Conservation (phyloP, 1,140 invertebrate genomes). For the Penaeus japonicus region DNA sequence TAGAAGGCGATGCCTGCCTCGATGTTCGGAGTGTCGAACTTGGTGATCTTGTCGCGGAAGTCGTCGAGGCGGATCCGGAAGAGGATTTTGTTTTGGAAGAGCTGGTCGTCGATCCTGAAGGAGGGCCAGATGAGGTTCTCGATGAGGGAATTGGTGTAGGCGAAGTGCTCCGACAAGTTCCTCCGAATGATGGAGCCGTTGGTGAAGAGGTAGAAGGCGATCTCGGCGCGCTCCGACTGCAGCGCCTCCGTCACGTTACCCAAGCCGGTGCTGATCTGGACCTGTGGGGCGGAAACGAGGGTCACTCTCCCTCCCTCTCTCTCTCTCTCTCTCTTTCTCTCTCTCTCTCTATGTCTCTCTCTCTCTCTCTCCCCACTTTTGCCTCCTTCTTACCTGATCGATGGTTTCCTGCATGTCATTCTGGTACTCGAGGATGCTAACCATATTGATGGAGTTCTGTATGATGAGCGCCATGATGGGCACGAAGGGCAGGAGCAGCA, state of each 20-base stretch:
- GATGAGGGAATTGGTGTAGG: conserved; percentile 52
- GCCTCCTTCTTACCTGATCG: conserved; percentile 10
- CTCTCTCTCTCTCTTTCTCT: neutral
- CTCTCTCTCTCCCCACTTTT: neutral
- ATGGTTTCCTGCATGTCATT: conserved; percentile 28
- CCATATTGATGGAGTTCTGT: conserved; percentile 51
- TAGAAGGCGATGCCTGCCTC: conserved; percentile 56
- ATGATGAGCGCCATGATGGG: conserved; percentile 54
- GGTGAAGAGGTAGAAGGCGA: conserved; percentile 60
- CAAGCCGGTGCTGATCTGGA: conserved; percentile 48
- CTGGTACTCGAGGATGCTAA: conserved; percentile 46
- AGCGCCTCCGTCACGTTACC: conserved; percentile 59
- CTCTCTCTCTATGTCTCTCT: neutral
- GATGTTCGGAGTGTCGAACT: conserved; percentile 38
- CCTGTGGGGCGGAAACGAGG: conserved; percentile 1
- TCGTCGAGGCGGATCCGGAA: conserved; percentile 58
- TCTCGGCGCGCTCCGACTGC: conserved; percentile 62
- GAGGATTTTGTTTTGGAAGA: conserved; percentile 57
- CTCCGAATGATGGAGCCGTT: conserved; percentile 48
- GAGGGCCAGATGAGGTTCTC: conserved; percentile 42
- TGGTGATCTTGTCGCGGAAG: conserved; percentile 51
- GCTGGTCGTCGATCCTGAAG: conserved; percentile 42
- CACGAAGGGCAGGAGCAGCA: conserved; percentile 46
- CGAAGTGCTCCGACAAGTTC: conserved; percentile 51
- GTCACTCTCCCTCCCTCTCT: neutral